Evolutionary conservation across 2,888 invertebrate species (phyloP), one percentile per base, ranked within the genome.

Genomic region (Drosophila meridionalis): DNA sequence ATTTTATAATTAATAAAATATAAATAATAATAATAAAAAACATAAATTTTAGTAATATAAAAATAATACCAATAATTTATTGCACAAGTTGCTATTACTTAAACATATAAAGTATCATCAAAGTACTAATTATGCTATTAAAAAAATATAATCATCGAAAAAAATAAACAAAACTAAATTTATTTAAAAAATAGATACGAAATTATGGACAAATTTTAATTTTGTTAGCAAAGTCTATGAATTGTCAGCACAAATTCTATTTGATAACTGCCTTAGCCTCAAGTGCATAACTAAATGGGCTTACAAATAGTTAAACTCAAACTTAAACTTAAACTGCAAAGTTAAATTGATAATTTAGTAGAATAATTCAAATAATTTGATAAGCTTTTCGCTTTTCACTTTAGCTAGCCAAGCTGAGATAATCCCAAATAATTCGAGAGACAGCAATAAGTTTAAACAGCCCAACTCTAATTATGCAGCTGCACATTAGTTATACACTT

Each of bases 391-490:
- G 40, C 32, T 42, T 12, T 14, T 9, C 26, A 26, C 45, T 47
- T 20, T 43, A 4, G 14, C 1, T 32, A 38, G 38, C 28, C 32
- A 61, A 7, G 62, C 53, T 63, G 14, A 52, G 56, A 42, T 58
- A 42, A 47, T 58, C 58, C n/a, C 14, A 47, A 53, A 53, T 36
- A 65, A 58, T 28, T 0, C 57, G 40, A 11, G 4, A 48, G 45
- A 72, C 36, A 20, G 53, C 30, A 26, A 53, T 30, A 52, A 65
- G 53, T 52, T 14, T 40, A 52, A 28, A 26, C 4, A 26, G 9
- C 20, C 20, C n/a, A 40, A 40, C 47, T 65, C n/a, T 53, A 68
- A 77, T 80, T 77, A 78, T 77, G 47, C 62, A 78, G 48, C 50
- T 58, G 50, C 43, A 77, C 59, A 77, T 53, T 64, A 57, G 65